Percentiles rank a stretch among this genome's conserved stretches.
phyloP scores from a whole-genome alignment of 2,888 invertebrate species.

The Pammene aurita region DNA sequence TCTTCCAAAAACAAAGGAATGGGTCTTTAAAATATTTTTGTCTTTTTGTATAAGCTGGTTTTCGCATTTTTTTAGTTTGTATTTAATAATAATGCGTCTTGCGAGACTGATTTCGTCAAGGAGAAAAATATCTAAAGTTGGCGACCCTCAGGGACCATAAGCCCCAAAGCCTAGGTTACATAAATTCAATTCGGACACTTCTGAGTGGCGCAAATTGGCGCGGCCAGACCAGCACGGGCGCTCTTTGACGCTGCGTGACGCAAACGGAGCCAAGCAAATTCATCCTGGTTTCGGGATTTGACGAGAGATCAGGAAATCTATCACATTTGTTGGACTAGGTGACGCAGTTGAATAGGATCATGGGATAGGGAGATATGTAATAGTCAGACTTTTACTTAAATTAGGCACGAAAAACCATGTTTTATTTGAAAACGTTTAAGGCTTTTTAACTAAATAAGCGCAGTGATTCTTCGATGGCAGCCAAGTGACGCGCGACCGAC shows the following conservation, averaged over 20 bases:
- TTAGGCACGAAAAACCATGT: too few relatives aligned
- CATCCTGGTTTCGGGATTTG: constrained; percentile 13
- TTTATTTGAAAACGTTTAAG: too few relatives aligned
- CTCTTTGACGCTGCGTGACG: constrained; percentile 67
- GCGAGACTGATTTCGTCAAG: too few relatives aligned
- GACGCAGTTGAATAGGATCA: neutral
- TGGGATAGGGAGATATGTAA: neutral
- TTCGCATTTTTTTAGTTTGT: too few relatives aligned
- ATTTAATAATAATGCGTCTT: too few relatives aligned
- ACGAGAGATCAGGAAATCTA: constrained; percentile 7
- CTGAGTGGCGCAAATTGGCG: constrained; percentile 73
- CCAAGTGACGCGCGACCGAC: too few relatives aligned
- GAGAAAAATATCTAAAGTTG: neutral
- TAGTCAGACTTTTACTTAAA: too few relatives aligned
- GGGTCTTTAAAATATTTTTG: too few relatives aligned
- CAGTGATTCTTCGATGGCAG: too few relatives aligned
- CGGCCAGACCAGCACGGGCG: constrained; percentile 60
- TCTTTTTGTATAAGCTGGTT: too few relatives aligned
- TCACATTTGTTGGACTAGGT: constrained; percentile 1
- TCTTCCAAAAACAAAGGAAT: too few relatives aligned
- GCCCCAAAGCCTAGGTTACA: constrained; percentile 63
- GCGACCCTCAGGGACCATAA: constrained; percentile 43
- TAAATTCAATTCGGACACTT: constrained; percentile 77
- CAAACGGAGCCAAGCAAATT: constrained; percentile 24
- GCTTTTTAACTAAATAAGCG: too few relatives aligned